Conservation (phyloP, 2,888 invertebrate species). For the Himalopsyche anomala region DNA sequence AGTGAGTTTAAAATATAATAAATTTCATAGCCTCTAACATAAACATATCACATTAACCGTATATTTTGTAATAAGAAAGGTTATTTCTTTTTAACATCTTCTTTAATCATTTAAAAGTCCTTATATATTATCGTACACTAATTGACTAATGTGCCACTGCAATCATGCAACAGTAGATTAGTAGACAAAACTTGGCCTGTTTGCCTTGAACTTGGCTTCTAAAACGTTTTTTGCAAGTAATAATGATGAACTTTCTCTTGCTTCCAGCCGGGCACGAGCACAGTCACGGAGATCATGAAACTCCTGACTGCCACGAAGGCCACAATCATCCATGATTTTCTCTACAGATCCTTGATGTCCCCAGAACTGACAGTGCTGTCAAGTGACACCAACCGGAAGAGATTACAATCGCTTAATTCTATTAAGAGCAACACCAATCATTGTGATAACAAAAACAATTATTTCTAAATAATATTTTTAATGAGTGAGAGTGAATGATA, state of each 20-base stretch:
- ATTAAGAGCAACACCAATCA: conserved; percentile 32
- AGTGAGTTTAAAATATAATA: conserved; percentile 74
- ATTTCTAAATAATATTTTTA: background rate
- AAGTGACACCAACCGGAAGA: conserved; percentile 31
- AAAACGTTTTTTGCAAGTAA: too few species aligned
- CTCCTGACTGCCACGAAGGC: conserved; percentile 1
- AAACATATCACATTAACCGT: too few species aligned
- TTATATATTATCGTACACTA: too few species aligned
- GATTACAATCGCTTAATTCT: conserved; percentile 17
- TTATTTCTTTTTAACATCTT: too few species aligned
- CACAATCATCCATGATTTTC: conserved; percentile 24
- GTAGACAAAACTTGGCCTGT: too few species aligned
- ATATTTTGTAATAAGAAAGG: too few species aligned
- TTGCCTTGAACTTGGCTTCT: too few species aligned
- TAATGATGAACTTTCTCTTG: background rate
- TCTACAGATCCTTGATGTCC: background rate
- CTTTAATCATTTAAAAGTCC: too few species aligned
- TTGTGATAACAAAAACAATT: conserved; percentile 41
- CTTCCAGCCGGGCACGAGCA: conserved; percentile 51
- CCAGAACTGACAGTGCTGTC: conserved; percentile 15
- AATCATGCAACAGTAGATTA: too few species aligned
- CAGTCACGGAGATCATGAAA: conserved; percentile 13
- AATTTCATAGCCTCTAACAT: background rate
- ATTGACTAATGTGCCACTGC: too few species aligned
- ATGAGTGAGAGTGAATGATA: background rate